Evolutionary conservation across 2,113 vertebrate genomes (phyloP).

Genomic region (western clawed frog (Xenopus tropicalis)): UCB_Xtro_10.0 CM004450.2:42888001-42888500

Average conservation of each 20-base stretch:
- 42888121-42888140: conserved; percentile 5
- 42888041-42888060: conserved; percentile 29
- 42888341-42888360: too few relatives aligned
- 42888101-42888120: conserved; percentile 23
- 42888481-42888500: too few relatives aligned
- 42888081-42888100: conserved; percentile 24
- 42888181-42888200: conserved; percentile 11
- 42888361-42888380: too few relatives aligned
- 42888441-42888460: too few relatives aligned
- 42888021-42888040: conserved; percentile 23
- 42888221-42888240: conserved; percentile 27
- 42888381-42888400: not conserved
- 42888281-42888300: conserved; percentile 18
- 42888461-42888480: too few relatives aligned
- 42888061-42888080: conserved; percentile 30
- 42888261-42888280: not conserved
- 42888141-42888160: conserved; percentile 3
- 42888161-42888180: not conserved
- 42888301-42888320: conserved; percentile 16
- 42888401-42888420: too few relatives aligned
- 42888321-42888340: not conserved
- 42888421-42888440: too few relatives aligned
- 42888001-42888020: conserved; percentile 23
- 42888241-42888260: conserved; percentile 26
- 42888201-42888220: conserved; percentile 22